phyloP scores from a whole-genome alignment of 2,888 invertebrate species.

The Dyspetes luteomarginatus region DNA sequence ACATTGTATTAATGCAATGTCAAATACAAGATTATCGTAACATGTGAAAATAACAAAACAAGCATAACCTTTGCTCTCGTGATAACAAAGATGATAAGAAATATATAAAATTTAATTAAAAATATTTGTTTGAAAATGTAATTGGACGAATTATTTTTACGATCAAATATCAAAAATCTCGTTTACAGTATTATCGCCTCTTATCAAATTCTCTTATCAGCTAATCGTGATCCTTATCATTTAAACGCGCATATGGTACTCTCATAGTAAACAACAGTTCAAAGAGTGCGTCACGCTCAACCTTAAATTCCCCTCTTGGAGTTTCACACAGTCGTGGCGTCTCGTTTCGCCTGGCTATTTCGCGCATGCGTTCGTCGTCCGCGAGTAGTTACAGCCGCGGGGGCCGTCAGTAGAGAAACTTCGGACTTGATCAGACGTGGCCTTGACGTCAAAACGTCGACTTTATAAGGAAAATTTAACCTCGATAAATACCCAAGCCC shows the following conservation, averaged over 20 bases:
- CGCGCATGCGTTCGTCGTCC: slow-evolving; percentile 23
- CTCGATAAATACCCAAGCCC: neutral
- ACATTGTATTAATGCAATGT: no score
- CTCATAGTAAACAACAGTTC: slow-evolving; percentile 6
- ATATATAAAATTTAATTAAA: neutral
- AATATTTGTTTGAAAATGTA: neutral
- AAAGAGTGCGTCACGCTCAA: slow-evolving; percentile 14
- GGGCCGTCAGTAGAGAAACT: slow-evolving; percentile 50
- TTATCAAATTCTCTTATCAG: slow-evolving; percentile 9
- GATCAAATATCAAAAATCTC: neutral
- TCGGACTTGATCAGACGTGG: slow-evolving; percentile 42
- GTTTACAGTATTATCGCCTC: neutral
- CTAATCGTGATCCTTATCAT: slow-evolving; percentile 16
- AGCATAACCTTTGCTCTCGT: neutral
- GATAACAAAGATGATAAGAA: neutral
- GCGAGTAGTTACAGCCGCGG: slow-evolving; percentile 5
- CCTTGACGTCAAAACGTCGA: slow-evolving; percentile 29
- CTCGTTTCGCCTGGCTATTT: slow-evolving; percentile 52
- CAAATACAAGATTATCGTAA: no score
- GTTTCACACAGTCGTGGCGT: slow-evolving; percentile 6
- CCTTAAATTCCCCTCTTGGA: slow-evolving; percentile 48
- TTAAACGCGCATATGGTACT: neutral
- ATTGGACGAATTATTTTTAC: neutral
- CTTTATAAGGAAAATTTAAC: slow-evolving; percentile 9
- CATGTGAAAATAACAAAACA: no score